Evolutionary conservation across 2,888 invertebrate species (phyloP), one percentile per base, ranked within the genome.

Genomic region (Petrolisthes manimaculis): DNA sequence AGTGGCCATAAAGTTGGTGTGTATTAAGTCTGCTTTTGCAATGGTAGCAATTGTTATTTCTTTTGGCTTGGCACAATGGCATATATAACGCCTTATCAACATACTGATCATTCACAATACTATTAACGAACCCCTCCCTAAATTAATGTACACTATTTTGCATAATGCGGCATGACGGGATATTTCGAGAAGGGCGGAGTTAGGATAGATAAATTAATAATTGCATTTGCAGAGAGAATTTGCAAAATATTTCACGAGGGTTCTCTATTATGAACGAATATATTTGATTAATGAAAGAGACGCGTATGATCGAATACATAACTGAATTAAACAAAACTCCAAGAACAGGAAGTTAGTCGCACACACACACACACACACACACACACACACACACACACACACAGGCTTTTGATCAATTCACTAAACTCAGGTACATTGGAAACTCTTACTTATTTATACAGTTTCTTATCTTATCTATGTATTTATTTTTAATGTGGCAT

Each of bases 301-400:
- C 18, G 61, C 18, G 61, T 61, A 61, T 61, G 9, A 61, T 61
- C 61, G 61, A 61, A 61, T 61, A 61, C 18, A 61, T 61, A 61
- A 61, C 61, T 61, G 61, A 61, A 61, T 61, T 61, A 61, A 61
- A 61, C 9, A 61, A 61, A 61, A 61, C 61, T 61, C 61, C 9
- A 61, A 18, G 61, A 61, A 61, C 12, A 61, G 61, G 37, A 37
- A 37, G 37, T 37, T 4, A 78, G 14, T 61, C 67, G 80, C 51
- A 69, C 74, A 71, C 74, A 74, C 37, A 74, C 37, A 71, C 71
- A 69, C 37, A 74, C 37, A 71, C 71, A 69, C 37, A 74, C 37
- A 71, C 71, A 69, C 51, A 5, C 51, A 69, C 74, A 71, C 74
- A 74, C 51, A 69, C 74, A 71, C 74, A 74, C 37, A 74, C 37